Evolutionary conservation across 2,797 vertebrate species (phyloP).

Genomic region (Alosa sapidissima): DNA sequence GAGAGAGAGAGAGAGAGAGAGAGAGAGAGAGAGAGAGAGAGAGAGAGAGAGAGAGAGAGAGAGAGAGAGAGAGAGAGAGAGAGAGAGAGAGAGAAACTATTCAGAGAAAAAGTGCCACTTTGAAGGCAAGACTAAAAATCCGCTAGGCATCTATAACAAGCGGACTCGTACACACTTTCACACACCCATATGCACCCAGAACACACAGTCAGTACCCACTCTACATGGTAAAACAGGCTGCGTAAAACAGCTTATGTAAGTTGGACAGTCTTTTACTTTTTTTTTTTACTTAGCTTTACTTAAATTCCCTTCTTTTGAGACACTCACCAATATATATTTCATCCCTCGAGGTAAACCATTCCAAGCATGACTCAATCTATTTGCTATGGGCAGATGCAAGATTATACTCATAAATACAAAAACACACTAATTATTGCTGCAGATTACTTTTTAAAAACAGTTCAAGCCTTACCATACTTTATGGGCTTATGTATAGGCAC

Average conservation of each 20-base stretch:
- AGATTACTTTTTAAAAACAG: conserved; percentile 3
- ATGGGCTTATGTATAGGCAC: conserved; percentile 35
- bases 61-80: neutral
- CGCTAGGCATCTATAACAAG: neutral
- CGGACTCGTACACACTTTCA: neutral
- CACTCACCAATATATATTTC: neutral
- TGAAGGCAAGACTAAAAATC: neutral
- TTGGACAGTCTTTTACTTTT: neutral
- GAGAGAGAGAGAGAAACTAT: neutral
- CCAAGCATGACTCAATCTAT: neutral
- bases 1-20: neutral
- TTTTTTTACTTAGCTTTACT: neutral
- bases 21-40: neutral
- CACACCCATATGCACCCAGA: neutral
- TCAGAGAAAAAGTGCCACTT: neutral
- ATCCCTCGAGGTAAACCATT: neutral
- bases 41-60: neutral
- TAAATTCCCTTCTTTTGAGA: neutral
- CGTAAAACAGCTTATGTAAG: neutral
- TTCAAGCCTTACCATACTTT: neutral
- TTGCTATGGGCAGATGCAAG: neutral
- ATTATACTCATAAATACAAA: neutral
- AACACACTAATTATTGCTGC: neutral
- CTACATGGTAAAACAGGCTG: neutral
- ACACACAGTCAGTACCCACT: neutral